Evolutionary conservation across 2,113 vertebrate genomes (phyloP).

Genomic region (Dipodomys merriami): DNA sequence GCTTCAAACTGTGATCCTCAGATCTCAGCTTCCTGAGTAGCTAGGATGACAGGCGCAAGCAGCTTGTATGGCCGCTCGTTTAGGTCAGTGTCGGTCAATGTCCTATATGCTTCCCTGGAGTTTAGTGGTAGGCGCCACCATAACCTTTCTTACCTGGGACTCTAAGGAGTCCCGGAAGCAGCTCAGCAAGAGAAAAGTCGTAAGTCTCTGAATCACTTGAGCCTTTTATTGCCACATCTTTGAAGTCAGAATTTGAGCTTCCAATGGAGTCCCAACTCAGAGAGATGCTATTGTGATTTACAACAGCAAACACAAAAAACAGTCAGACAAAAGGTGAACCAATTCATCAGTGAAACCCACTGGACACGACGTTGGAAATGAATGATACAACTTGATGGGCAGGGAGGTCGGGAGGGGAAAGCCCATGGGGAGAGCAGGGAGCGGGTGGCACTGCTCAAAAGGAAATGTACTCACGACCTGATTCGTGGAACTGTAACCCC

Average conservation of each 20-base stretch:
- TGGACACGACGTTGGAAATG: too few species aligned
- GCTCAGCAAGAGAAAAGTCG: neutral
- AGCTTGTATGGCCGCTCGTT: neutral
- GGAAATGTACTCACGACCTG: too few species aligned
- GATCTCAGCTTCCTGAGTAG: too few species aligned
- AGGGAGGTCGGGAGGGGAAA: too few species aligned
- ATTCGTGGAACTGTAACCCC: too few species aligned
- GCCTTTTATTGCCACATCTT: neutral
- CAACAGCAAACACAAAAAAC: neutral
- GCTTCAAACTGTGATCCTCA: too few species aligned
- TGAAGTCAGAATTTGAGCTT: slow-evolving; percentile 38
- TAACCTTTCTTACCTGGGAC: neutral
- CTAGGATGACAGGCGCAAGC: too few species aligned
- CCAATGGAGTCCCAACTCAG: neutral
- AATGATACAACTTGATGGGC: too few species aligned
- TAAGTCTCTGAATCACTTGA: neutral
- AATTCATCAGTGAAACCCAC: too few species aligned
- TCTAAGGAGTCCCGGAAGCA: neutral
- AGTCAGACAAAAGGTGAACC: too few species aligned
- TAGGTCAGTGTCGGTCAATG: neutral
- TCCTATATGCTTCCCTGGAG: neutral
- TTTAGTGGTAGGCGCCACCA: neutral
- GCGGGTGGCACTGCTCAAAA: too few species aligned
- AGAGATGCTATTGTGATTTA: neutral
- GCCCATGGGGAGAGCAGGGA: too few species aligned